phyloP scores from a whole-genome alignment of 2,888 invertebrate species.

The Mythimna albipuncta region DNA sequence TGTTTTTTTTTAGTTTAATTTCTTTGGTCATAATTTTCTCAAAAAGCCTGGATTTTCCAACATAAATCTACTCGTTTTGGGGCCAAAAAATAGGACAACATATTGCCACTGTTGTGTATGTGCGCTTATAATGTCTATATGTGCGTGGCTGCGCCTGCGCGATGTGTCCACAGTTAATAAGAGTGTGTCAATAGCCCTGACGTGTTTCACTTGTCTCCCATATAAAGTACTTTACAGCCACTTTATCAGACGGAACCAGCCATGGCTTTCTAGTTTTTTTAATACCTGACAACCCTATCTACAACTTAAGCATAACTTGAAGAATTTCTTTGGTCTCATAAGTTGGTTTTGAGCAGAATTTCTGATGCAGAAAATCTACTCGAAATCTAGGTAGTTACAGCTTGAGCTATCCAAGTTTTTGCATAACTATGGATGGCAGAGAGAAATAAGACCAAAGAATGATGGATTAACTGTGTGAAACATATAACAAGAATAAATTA shows the following conservation, averaged over 20 bases:
- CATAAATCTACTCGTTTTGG: not conserved
- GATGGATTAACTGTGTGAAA: no score
- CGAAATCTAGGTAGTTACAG: not conserved
- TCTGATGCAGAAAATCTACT: slow-evolving; percentile 20
- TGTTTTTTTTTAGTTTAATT: no score
- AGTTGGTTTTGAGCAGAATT: slow-evolving; percentile 7
- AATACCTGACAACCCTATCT: not conserved
- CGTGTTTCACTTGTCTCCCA: no score
- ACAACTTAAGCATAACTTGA: slow-evolving; percentile 14
- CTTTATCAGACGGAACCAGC: not conserved
- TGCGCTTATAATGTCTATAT: no score
- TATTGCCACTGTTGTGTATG: not conserved
- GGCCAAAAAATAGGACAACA: not conserved
- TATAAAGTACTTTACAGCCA: no score
- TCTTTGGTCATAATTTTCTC: not conserved
- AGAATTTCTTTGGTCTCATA: slow-evolving; percentile 9
- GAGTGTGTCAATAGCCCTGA: no score
- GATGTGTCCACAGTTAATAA: no score
- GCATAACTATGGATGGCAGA: not conserved
- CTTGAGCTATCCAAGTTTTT: not conserved
- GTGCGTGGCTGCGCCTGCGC: no score
- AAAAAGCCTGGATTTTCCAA: not conserved
- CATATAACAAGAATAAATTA: no score
- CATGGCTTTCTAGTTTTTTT: not conserved
- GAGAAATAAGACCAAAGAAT: no score